Base-by-base conservation (phyloP, 2,888 invertebrate species). In the Halictus ligatus region DNA sequence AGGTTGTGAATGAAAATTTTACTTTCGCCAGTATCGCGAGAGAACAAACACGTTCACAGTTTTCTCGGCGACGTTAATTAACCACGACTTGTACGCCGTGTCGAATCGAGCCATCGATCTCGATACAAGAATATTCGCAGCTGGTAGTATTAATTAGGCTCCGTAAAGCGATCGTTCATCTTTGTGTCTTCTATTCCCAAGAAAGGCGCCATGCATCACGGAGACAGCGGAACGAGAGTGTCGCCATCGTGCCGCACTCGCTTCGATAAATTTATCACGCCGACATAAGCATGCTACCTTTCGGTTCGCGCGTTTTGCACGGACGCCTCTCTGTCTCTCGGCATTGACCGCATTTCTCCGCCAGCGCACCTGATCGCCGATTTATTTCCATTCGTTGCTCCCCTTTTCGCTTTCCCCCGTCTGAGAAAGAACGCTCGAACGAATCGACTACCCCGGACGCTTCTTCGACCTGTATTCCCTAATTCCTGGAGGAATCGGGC, bases 211-310 rank as follows among this genome's bases (percentile, higher is more conserved):
- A 93, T 92, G 89, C 91, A 91, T 93, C 91, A 90, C 86, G 80
- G 69, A 80, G 87, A 89, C 92, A 91, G 92, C 92, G 92, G 92
- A 92, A 89, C 89, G 87, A 54, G 88, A 90, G 90, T 87, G 92
- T 92, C 90, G 90, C 92, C 92, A 91, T 92, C 92, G 91, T 93
- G 87, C 91, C 91, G 85, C 85, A 84, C 87, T 87, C 83, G 86
- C 90, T 91, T 87, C 89, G 90, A 92, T 93, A 92, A 91, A 93
- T 93, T 92, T 92, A 93, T 93, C 92, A 92, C 90, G 87, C 92
- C 90, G 90, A 81, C 90, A 92, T 91, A 91, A 91, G 88, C 89
- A 84, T 80, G 84, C 86, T 84, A 83, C 87, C 83, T 75, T 81
- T 86, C 80, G 72, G 89, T 88, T 89, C 80, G 75, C 74, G 54